Evolutionary conservation across 2,888 invertebrate genomes (phyloP), one percentile per base, ranked within the genome.

Genomic region (Leptinotarsa haldemani): DNA sequence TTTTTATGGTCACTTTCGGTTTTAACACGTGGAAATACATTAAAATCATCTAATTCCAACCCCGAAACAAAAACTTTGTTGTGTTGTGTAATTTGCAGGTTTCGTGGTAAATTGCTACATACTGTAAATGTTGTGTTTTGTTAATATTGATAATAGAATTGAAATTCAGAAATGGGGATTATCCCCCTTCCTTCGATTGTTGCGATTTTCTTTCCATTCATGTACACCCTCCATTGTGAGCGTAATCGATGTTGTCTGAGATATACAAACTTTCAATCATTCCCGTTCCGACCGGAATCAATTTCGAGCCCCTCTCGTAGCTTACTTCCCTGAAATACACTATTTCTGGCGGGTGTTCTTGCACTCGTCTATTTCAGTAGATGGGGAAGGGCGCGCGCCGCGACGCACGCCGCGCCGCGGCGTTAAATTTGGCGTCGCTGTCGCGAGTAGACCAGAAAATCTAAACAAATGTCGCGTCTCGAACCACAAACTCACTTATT

Each of bases 351-450:
- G 81, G 79, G 83, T 83, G 83, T 83, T 84, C 84, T 84, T 84
- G 83, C 82, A 83, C 81, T 82, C 82, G 80, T 83, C 83, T 85
- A 85, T 85, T 85, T 85, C 84, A 83, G 84, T 83, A 53, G 77
- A 74, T 80, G 79, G 74, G 80, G 80, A 79, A 79, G 79, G 79
- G 80, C 78, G 79, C 9, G 22, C 47, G 48, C 48, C 18, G 13
- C 20, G 40, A 40, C 46, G 53, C 30, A 25, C 71, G n/a, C 50
- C 66, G 40, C 70, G 74, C 77, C 80, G 70, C 81, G 79, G 82
- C 82, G 84, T 84, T 85, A 85, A 85, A 85, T 85, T 85, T 85
- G 85, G 85, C 85, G 84, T 85, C 84, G 82, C 84, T 77, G 82
- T 82, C 84, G 79, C 81, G 85, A 83, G 80, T 82, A 82, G 82